A percentile compares a stretch with the other conserved stretches of the same genome.
Conservation (phyloP, 2,888 invertebrate genomes). For the Itoplectis maculator region DNA sequence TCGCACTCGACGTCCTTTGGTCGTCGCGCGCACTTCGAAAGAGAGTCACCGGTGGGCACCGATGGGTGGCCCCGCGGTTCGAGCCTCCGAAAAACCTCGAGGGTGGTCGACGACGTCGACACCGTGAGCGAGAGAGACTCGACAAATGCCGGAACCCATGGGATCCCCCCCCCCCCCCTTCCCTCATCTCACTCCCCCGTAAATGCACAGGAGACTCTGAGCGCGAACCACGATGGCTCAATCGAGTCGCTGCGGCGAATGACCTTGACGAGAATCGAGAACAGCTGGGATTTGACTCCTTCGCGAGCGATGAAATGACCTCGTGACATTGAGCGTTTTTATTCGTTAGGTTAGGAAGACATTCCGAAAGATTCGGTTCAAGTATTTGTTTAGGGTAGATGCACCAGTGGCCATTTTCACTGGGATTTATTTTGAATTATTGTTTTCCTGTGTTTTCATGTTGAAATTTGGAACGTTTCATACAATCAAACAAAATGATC, state of each 20-base stretch:
- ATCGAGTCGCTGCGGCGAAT: background rate
- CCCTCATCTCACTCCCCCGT: too few species aligned
- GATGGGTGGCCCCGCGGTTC: conserved; percentile 50
- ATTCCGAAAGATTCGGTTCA: too few species aligned
- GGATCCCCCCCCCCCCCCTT: too few species aligned
- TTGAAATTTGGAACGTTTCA: too few species aligned
- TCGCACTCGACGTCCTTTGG: conserved; percentile 56
- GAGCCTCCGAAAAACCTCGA: conserved; percentile 52
- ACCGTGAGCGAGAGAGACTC: conserved; percentile 14
- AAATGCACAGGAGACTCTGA: background rate
- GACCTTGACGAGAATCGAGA: background rate
- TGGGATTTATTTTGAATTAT: too few species aligned
- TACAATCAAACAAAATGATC: too few species aligned
- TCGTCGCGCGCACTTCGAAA: conserved; percentile 22
- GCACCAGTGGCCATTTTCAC: too few species aligned
- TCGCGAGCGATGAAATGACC: background rate
- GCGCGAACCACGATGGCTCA: conserved; percentile 23
- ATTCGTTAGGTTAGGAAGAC: too few species aligned
- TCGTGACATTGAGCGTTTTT: too few species aligned
- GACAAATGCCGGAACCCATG: background rate
- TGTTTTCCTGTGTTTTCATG: too few species aligned
- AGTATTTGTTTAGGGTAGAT: too few species aligned
- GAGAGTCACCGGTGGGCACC: conserved; percentile 51
- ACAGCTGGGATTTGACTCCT: background rate
- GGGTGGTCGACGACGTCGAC: conserved; percentile 60